phyloP scores from a whole-genome alignment of 2,113 vertebrate species.

The Erythrolamprus reginae region DNA sequence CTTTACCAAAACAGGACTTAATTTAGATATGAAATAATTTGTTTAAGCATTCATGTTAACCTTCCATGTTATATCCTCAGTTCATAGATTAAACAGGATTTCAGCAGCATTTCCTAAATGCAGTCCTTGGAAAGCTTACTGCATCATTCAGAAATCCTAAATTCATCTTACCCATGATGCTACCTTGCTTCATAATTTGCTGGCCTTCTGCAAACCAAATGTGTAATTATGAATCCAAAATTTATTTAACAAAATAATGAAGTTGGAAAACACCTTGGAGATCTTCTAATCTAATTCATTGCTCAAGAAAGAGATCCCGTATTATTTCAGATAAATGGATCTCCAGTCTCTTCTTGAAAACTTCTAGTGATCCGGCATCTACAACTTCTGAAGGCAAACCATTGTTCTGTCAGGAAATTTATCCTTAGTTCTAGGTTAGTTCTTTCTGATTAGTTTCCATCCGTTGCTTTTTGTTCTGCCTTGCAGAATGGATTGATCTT shows the following conservation, averaged over 20 bases:
- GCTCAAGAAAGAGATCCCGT: neutral
- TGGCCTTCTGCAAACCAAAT: neutral
- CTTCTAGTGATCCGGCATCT: neutral
- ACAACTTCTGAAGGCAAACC: neutral
- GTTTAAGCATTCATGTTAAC: neutral
- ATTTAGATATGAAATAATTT: neutral
- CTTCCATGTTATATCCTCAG: neutral
- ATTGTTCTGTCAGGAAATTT: neutral
- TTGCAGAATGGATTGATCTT: neutral
- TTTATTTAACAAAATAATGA: neutral
- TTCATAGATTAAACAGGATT: neutral
- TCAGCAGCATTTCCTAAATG: neutral
- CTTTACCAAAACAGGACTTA: neutral
- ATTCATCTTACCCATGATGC: neutral
- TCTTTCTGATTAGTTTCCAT: neutral
- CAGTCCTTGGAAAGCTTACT: neutral
- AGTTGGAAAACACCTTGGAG: neutral
- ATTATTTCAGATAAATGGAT: neutral
- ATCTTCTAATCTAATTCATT: neutral
- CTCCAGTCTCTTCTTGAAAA: neutral
- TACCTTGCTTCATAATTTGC: neutral
- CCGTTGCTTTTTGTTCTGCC: neutral
- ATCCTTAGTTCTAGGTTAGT: neutral
- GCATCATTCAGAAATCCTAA: neutral
- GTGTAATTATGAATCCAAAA: neutral